These are phyloP conservation scores for Eupristina koningsbergeri DNA, from an alignment of 1,140 invertebrate species.

Conservation along the genomic window DNA sequence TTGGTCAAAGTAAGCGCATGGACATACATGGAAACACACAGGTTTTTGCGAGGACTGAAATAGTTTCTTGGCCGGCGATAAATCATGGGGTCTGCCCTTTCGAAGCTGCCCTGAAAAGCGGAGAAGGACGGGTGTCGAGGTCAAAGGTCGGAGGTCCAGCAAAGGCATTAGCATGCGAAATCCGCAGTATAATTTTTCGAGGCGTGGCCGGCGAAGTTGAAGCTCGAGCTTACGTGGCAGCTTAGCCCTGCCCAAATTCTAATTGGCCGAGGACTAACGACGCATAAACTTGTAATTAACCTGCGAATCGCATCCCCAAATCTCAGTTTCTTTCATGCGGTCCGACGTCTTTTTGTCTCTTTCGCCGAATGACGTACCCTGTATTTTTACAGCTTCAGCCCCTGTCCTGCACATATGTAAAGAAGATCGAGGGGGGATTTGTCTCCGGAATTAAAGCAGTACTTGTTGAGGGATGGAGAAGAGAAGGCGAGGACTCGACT, in stretches of 20 bases:
- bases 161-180: constrained; percentile 1
- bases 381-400: not conserved
- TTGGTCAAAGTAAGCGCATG: not conserved
- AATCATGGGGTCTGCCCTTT: not conserved
- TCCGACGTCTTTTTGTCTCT: not conserved
- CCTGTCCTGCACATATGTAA: not conserved
- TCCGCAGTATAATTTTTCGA: constrained; percentile 67
- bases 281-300: constrained; percentile 72
- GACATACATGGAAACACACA: not conserved
- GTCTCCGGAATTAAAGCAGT: constrained; percentile 10
- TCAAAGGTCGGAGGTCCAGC: not conserved
- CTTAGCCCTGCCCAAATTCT: constrained; percentile 59
- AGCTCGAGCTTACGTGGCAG: constrained; percentile 59
- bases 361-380: not conserved
- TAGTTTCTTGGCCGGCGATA: not conserved
- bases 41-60: not conserved
- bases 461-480: not conserved
- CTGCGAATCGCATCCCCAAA: constrained; percentile 35
- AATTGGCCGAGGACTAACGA: constrained; percentile 70
- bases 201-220: constrained; percentile 54
- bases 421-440: not conserved
- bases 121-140: not conserved
- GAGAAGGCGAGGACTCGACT: not conserved
- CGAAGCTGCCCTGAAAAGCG: not conserved
- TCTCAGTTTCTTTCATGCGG: not conserved